phyloP scores from a whole-genome alignment of 2,888 invertebrate species.

The Xestia ashworthii region DNA sequence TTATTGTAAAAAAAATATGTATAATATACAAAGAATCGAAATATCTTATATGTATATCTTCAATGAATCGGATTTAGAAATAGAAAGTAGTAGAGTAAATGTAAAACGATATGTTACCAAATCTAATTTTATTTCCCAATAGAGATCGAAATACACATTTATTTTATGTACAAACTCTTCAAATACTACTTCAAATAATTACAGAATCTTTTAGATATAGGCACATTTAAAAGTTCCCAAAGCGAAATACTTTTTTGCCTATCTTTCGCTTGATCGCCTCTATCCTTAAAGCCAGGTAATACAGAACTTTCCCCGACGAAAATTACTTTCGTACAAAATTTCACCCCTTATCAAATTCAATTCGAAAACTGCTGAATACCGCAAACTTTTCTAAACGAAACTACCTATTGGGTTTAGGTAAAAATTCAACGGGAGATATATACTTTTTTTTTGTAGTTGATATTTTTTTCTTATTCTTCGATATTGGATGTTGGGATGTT shows the following conservation, averaged over 20 bases:
- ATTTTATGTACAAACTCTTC: conserved; percentile 43
- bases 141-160: conserved; percentile 36
- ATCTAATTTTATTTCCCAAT: conserved; percentile 17
- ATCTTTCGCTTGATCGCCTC: conserved; percentile 71
- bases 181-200: conserved; percentile 54
- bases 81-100: neutral
- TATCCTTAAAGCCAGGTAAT: conserved; percentile 75
- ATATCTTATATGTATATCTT: neutral
- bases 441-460: conserved; percentile 46
- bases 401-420: conserved; percentile 71
- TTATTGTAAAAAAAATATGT: too few relatives aligned
- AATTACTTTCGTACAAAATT: conserved; percentile 78
- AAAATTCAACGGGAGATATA: conserved; percentile 62
- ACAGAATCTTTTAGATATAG: conserved; percentile 43
- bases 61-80: neutral
- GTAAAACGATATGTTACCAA: neutral
- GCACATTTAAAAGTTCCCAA: conserved; percentile 55
- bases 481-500: conserved; percentile 30
- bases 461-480: conserved; percentile 35
- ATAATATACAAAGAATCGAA: neutral
- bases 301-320: conserved; percentile 72
- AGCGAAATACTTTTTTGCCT: conserved; percentile 69
- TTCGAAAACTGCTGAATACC: conserved; percentile 73
- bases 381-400: conserved; percentile 72
- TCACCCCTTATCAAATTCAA: conserved; percentile 80